phyloP scores from a whole-genome alignment of 2,888 invertebrate species.

The Lottia gigantea region DNA sequence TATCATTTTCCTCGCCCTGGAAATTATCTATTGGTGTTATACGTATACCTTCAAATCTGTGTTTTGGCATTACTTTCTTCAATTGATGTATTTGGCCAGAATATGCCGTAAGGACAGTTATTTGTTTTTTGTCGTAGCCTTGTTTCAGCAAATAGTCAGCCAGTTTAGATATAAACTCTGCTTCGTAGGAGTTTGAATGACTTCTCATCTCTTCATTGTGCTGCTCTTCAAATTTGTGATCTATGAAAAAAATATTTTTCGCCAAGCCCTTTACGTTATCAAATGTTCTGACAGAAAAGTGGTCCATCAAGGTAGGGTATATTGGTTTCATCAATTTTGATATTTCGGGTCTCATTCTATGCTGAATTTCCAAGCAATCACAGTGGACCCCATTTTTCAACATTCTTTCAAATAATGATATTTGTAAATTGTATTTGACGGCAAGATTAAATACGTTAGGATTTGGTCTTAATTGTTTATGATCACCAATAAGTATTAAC shows the following conservation, averaged over 20 bases:
- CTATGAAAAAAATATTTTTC: conserved; percentile 54
- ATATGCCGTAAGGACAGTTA: conserved; percentile 61
- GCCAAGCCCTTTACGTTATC: conserved; percentile 48
- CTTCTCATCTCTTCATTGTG: conserved; percentile 41
- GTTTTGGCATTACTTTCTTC: conserved; percentile 42
- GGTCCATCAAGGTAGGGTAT: conserved; percentile 44
- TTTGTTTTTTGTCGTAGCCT: conserved; percentile 51
- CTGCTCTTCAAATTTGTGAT: conserved; percentile 48
- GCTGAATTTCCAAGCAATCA: conserved; percentile 74
- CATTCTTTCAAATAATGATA: conserved; percentile 85
- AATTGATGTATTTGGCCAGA: conserved; percentile 56
- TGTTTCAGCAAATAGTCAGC: conserved; percentile 56
- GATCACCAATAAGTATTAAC: conserved; percentile 84
- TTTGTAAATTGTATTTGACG: conserved; percentile 75
- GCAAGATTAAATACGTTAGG: conserved; percentile 77
- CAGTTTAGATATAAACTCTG: conserved; percentile 47
- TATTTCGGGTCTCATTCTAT: conserved; percentile 69
- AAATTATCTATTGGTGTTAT: conserved; percentile 58
- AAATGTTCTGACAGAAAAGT: conserved; percentile 44
- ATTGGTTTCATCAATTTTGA: conserved; percentile 44
- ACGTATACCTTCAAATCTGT: conserved; percentile 33
- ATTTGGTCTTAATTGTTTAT: conserved; percentile 81
- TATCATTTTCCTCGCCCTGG: conserved; percentile 66
- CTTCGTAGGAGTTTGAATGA: conserved; percentile 55
- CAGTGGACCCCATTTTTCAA: conserved; percentile 75